A percentile compares a stretch with the other conserved stretches of the same genome.
These are phyloP conservation scores for Eriosoma lanigerum DNA, from an alignment of 1,140 invertebrate genomes.

Conservation along the genomic window DNA sequence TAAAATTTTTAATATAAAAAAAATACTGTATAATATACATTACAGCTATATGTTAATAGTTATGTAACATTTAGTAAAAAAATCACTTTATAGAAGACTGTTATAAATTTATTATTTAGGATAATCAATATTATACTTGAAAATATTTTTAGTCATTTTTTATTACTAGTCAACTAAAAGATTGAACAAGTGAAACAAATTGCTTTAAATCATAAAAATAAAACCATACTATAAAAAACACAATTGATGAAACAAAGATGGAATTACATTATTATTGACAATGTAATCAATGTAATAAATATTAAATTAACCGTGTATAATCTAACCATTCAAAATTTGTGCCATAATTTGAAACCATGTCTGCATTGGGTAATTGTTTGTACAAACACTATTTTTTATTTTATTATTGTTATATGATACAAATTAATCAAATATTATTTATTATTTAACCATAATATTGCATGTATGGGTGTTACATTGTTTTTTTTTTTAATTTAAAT, in stretches of 20 bases:
- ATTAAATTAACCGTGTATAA: not conserved
- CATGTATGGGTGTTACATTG: not conserved
- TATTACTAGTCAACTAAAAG: conserved; percentile 17
- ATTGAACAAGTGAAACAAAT: not conserved
- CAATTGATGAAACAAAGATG: too few relatives aligned
- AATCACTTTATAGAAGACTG: not conserved
- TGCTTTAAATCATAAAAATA: not conserved
- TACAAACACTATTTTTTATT: not conserved
- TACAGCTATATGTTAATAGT: not conserved
- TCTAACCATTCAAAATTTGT: not conserved
- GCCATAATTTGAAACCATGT: not conserved
- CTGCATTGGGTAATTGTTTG: not conserved
- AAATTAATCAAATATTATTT: not conserved
- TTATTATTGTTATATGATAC: conserved; percentile 5
- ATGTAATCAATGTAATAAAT: not conserved
- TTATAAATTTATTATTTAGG: not conserved
- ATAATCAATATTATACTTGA: not conserved
- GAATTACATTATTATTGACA: not conserved
- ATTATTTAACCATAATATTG: not conserved
- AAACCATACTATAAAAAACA: not conserved
- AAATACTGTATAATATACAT: not conserved
- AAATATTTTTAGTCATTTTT: not conserved
- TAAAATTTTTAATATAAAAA: not conserved
- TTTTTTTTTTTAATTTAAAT: not conserved
- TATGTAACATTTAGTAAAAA: not conserved